Evolutionary conservation across 1,140 invertebrate species (phyloP), one percentile per base, ranked within the genome.

Genomic region (Drosophila triauraria): DNA sequence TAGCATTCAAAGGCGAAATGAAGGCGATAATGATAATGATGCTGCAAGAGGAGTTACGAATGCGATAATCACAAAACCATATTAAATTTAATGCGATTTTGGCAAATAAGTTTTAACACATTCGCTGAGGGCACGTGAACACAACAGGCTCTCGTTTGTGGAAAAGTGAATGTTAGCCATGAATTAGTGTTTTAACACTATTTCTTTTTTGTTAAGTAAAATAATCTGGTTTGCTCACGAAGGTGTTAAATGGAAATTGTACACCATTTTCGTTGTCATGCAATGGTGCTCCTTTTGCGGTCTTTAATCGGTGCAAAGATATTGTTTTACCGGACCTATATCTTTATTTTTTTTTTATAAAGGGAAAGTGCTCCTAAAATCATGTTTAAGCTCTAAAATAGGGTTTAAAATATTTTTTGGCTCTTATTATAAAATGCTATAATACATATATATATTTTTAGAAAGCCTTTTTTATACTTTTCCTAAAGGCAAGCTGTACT

Each of bases 1-100:
- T 47, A 64, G 82, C 80, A 69, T 76, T 82, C 83, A 75, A 75
- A 72, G 47, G 50, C 58, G 50, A 64, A 64, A 70, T 56, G 35
- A 44, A 50, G 68, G 42, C 60, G 46, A 70, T 67, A 59, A 59
- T 60, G 56, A 53, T 67, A 50, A 74, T 59, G 62, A 54, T 50
- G 53, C 64, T 44, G 54, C 17, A 43, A 69, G 50, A 61, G 64
- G 59, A 50, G 65, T 54, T 50, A 65, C 43, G 43, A 78, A 86
- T 83, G 77, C 74, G 84, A 57, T 88, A 87, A 87, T 80, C 60
- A 58, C 58, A 50, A 70, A 83, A 87, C 84, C 78, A 75, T 74
- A 88, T 83, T 83, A 80, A 76, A 68, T 80, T 77, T 62, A 58
- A 82, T 57, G 50, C 57, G 64, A 58, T 71, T 77, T 82, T 61